phyloP scores from a whole-genome alignment of 1,140 invertebrate species.

The Zophobas morio region DNA sequence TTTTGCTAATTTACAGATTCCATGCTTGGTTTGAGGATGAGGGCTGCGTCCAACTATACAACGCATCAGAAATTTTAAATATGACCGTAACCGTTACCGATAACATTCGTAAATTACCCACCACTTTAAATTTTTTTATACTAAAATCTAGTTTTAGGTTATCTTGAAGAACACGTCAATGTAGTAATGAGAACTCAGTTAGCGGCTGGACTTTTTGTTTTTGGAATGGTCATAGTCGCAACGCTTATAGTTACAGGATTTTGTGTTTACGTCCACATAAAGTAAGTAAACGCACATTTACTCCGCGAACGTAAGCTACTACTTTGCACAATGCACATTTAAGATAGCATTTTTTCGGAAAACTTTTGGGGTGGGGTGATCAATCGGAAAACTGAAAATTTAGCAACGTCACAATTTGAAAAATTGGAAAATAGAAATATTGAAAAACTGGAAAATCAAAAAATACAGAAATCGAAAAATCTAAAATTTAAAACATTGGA shows the following conservation, averaged over 20 bases:
- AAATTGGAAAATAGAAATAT: too few relatives aligned
- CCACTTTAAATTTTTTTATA: too few relatives aligned
- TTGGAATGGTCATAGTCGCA: conserved; percentile 13
- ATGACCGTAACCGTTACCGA: conserved; percentile 24
- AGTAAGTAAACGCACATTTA: conserved; percentile 30
- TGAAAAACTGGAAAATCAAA: too few relatives aligned
- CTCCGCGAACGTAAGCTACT: too few relatives aligned
- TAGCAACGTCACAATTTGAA: too few relatives aligned
- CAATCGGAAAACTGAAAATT: too few relatives aligned
- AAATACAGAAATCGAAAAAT: too few relatives aligned
- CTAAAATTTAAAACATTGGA: too few relatives aligned
- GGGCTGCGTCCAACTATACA: conserved; percentile 21
- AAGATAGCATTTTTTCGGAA: too few relatives aligned
- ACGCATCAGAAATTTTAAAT: conserved; percentile 24
- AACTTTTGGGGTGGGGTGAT: too few relatives aligned
- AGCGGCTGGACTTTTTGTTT: conserved; percentile 13
- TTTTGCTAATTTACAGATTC: conserved; percentile 5
- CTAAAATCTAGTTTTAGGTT: conserved; percentile 1
- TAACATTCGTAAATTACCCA: conserved; percentile 9
- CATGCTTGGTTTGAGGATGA: conserved; percentile 3
- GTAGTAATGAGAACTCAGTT: conserved; percentile 1
- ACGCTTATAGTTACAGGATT: background rate
- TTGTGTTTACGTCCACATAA: conserved; percentile 12
- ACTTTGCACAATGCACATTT: too few relatives aligned
- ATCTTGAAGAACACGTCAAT: conserved; percentile 9